Conservation (phyloP, 2,113 vertebrate genomes). For the Tupaia tana region DNA sequence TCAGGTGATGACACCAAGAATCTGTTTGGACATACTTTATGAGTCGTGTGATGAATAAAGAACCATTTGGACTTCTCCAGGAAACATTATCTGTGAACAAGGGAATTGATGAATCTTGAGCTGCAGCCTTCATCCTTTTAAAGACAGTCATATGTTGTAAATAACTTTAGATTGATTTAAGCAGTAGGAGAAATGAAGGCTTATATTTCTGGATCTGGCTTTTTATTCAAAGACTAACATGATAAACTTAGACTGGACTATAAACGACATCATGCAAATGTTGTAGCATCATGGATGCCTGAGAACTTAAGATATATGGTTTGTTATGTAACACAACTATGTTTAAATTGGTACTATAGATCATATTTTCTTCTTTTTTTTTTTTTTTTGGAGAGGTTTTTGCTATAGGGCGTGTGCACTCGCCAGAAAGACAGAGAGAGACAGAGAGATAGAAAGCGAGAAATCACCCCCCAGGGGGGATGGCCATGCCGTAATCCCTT, state of each 20-base stretch:
- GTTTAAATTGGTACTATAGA: not conserved
- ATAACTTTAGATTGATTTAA: not conserved
- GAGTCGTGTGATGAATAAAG: not conserved
- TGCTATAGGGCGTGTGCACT: too few relatives aligned
- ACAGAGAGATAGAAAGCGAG: too few relatives aligned
- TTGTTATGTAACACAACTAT: not conserved
- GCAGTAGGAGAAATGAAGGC: not conserved
- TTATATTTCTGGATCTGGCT: not conserved
- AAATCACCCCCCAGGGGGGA: too few relatives aligned
- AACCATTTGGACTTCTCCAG: not conserved
- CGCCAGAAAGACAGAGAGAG: too few relatives aligned
- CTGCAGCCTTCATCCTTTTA: not conserved
- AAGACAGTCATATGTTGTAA: not conserved
- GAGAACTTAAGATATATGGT: not conserved
- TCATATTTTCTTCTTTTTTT: not conserved
- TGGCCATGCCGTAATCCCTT: too few relatives aligned
- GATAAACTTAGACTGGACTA: not conserved
- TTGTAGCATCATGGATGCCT: not conserved
- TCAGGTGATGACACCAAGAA: not conserved
- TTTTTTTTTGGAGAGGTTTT: too few relatives aligned
- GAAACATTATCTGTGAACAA: conserved; percentile 36
- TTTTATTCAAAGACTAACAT: not conserved
- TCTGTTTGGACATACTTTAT: not conserved
- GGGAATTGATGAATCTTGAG: not conserved
- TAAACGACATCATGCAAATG: not conserved